Evolutionary conservation across 2,113 vertebrate genomes (phyloP), one percentile per base, ranked within the genome.

Genomic region (Spea multiplicata): DNA sequence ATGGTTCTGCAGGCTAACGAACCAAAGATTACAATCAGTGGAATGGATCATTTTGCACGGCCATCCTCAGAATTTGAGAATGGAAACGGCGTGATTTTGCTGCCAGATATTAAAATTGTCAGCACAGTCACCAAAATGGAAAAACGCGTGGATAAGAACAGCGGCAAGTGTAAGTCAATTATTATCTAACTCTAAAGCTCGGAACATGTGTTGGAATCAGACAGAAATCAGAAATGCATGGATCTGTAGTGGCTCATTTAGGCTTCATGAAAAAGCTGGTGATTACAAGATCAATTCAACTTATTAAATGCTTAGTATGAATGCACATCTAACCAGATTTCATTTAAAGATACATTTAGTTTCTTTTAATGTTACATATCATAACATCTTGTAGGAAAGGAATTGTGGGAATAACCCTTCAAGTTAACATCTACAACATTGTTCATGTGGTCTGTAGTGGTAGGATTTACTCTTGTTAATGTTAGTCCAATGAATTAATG

Each of bases 1-100:
- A 94, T 96, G 93, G 96, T 99, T 78, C 89, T 96, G 82, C 96
- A 97, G 89, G 94, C 97, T 81, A 93, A 94, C 44, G 95, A 99
- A 85, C 96, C 97, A 65, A 91, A 89, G 87, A 98, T 99, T 85
- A 96, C 96, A 82, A 92, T 99, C 85, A 92, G 76, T 3, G 97
- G 97, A 61, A 92, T 91, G 59, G 95, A 96, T 76, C 93, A 90
- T 75, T 91, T 99, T 86, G 94, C 88, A 81, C 89, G 91, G 81
- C 95, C 95, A 0, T 90, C 93, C 1, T 78, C 90, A 0, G 93
- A 97, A 81, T 94, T 98, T 75, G 87, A 90, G 84, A 90, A 85
- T 30, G 70, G 88, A n/a, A 88, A 72, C 7, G 96, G 96, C 48
- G 87, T 96, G 17, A 81, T 73, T 75, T 91, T 98, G 68, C 94